Conservation (phyloP, 35 echinoderm and acorn worm species). For the Lytechinus pictus region DNA sequence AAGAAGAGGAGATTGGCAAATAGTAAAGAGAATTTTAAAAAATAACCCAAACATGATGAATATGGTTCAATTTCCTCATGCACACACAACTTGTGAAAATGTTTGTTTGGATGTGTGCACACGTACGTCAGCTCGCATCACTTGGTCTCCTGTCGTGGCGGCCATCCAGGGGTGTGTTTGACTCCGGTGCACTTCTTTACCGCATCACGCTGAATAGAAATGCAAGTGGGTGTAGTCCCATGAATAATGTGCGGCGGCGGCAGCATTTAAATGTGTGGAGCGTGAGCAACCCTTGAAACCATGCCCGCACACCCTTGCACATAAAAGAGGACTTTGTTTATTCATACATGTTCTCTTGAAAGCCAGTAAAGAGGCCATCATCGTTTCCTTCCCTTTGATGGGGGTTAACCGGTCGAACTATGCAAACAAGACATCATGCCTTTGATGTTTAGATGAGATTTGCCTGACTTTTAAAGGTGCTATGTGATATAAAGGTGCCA, state of each 20-base stretch:
- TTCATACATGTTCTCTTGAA: not conserved
- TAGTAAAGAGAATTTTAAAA: not conserved
- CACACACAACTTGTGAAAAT: not conserved
- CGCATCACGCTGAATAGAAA: constrained; percentile 16
- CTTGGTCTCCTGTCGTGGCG: not conserved
- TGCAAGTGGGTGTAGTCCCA: constrained; percentile 27
- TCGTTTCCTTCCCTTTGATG: not conserved
- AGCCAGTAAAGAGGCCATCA: not conserved
- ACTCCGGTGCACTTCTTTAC: not conserved
- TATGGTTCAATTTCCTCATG: not conserved
- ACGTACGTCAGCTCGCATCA: not conserved
- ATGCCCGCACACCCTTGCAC: not conserved
- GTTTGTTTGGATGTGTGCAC: not conserved
- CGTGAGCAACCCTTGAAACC: not conserved
- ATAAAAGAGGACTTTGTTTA: not conserved
- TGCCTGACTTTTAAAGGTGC: not conserved
- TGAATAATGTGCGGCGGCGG: not conserved
- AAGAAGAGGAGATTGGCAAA: not conserved
- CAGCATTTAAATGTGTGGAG: not conserved
- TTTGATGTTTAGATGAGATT: not conserved
- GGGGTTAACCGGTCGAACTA: not conserved
- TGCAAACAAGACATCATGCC: not conserved
- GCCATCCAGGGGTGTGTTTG: not conserved
- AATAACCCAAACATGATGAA: not conserved
- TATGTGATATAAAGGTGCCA: not conserved